These are phyloP conservation scores for Caenorhabditis zanzibari DNA, from an alignment of 2,888 invertebrate genomes.

Conservation along the genomic window DNA sequence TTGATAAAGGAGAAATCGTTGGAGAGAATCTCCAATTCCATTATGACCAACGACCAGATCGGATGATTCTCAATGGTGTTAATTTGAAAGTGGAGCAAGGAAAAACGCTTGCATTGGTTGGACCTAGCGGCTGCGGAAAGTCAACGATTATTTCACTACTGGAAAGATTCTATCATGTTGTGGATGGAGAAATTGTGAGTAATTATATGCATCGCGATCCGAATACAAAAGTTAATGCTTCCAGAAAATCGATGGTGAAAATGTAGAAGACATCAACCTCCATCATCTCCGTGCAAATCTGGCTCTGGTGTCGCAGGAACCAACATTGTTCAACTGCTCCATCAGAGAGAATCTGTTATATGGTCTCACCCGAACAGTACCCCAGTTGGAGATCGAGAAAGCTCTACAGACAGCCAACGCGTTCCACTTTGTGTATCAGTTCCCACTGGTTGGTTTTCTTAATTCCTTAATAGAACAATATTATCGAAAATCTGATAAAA, in stretches of 20 bases:
- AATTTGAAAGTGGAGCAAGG: constrained; percentile 79
- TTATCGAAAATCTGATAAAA: no score
- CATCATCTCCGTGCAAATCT: constrained; percentile 83
- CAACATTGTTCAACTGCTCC: constrained; percentile 84
- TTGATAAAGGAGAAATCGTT: constrained; percentile 42
- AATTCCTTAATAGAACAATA: no score
- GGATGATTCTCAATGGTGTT: constrained; percentile 46
- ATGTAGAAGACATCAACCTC: constrained; percentile 77
- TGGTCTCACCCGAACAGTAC: constrained; percentile 42
- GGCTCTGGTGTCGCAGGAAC: constrained; percentile 84
- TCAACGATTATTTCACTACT: constrained; percentile 85
- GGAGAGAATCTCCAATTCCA: constrained; percentile 54
- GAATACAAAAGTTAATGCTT: constrained; percentile 20
- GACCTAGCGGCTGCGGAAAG: constrained; percentile 85
- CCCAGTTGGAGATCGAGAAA: constrained; percentile 69
- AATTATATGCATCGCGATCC: no score
- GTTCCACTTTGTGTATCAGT: constrained; percentile 84
- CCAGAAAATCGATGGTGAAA: constrained; percentile 82
- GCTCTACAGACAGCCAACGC: constrained; percentile 84
- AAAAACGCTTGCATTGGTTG: constrained; percentile 84
- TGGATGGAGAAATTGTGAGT: constrained; percentile 87
- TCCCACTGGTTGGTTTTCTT: constrained; percentile 77
- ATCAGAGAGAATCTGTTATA: constrained; percentile 72
- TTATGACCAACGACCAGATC: constrained; percentile 55
- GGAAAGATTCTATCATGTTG: constrained; percentile 91